A percentile compares a stretch with the other conserved stretches of the same genome.
Evolutionary conservation across 2,888 invertebrate genomes (phyloP).

Genomic region (Xanthorhoe spadicearia): DNA sequence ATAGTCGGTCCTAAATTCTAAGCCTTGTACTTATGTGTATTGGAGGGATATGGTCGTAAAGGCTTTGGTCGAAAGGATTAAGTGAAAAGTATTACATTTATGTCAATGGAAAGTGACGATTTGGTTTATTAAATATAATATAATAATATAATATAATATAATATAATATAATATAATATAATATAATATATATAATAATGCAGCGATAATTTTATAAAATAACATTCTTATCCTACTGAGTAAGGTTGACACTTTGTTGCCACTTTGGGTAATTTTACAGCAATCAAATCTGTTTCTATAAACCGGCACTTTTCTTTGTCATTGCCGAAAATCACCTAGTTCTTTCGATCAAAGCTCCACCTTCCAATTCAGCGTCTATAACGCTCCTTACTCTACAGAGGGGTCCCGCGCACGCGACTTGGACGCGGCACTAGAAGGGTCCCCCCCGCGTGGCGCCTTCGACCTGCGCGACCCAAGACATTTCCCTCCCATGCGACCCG

Average conservation of each 20-base stretch:
- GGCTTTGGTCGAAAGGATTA: background rate
- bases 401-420: constrained; percentile 90
- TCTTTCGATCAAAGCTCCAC: background rate
- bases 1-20: background rate
- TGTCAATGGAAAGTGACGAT: background rate
- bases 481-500: constrained; percentile 89
- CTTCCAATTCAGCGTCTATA: constrained; percentile 2
- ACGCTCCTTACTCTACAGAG: constrained; percentile 74
- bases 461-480: constrained; percentile 92
- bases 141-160: no score
- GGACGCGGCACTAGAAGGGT: constrained; percentile 87
- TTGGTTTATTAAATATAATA: background rate
- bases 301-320: no score
- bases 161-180: no score
- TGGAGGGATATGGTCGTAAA: background rate
- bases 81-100: background rate
- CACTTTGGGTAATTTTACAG: no score
- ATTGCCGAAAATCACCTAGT: no score
- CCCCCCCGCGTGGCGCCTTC: constrained; percentile 87
- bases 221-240: no score
- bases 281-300: no score
- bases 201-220: no score
- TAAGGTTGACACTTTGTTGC: no score
- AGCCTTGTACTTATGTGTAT: background rate
- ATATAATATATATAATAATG: background rate